Conservation (phyloP, 2,888 invertebrate species). For the Polydrusus cervinus region DNA sequence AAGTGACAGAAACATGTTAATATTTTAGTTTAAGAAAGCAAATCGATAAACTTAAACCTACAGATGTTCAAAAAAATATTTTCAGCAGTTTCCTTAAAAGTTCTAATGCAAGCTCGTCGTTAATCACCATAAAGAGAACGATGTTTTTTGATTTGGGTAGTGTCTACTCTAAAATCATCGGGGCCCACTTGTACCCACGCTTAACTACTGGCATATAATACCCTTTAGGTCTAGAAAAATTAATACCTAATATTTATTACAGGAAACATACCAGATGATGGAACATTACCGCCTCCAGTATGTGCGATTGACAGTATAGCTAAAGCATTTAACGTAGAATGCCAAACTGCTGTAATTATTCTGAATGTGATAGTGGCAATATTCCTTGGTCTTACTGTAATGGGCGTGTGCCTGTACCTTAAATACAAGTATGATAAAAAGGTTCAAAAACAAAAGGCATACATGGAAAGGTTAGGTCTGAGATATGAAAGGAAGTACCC, state of each 20-base stretch:
- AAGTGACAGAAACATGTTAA: too few relatives aligned
- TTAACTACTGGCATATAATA: too few relatives aligned
- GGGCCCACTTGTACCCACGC: too few relatives aligned
- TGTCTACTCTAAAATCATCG: too few relatives aligned
- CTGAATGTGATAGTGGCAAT: conserved; percentile 77
- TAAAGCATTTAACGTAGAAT: conserved; percentile 79
- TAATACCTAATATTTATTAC: not conserved
- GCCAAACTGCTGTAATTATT: conserved; percentile 82
- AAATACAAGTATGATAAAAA: conserved; percentile 82
- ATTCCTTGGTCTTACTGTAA: conserved; percentile 74
- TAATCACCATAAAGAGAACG: too few relatives aligned
- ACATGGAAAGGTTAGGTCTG: conserved; percentile 82
- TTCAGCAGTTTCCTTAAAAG: too few relatives aligned
- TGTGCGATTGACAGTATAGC: conserved; percentile 83
- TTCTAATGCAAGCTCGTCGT: too few relatives aligned
- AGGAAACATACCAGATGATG: conserved; percentile 78
- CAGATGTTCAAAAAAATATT: too few relatives aligned
- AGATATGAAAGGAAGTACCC: conserved; percentile 71
- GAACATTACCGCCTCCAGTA: conserved; percentile 74
- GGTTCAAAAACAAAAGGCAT: conserved; percentile 78
- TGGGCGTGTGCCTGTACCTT: conserved; percentile 73
- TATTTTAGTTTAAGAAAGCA: too few relatives aligned
- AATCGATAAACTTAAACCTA: too few relatives aligned
- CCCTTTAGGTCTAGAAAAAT: too few relatives aligned
- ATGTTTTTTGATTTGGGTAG: too few relatives aligned